Base-by-base conservation (phyloP, 2,888 invertebrate species). In the Chrysodeixis includens region DNA sequence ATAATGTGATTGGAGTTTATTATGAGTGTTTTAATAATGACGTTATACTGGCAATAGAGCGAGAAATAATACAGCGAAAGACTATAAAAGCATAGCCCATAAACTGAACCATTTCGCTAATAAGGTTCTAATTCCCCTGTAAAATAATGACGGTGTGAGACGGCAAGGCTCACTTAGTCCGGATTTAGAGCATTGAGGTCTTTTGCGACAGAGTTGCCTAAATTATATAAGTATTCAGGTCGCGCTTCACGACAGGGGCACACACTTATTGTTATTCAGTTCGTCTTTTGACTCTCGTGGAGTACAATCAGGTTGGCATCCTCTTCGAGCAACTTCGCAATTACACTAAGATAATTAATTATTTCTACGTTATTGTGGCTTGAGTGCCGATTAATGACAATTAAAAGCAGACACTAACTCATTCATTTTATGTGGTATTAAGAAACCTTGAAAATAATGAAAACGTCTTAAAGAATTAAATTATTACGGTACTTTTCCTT, bases 261-360 rank as follows among this genome's bases (percentile, higher is more conserved):
- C 56, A 64, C 58, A 67, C 66, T 78, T 66, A 81, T 79, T 81
- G 66, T 75, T 73, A 81, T 79, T 78, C 76, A 62, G 76, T 69
- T 63, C 64, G 59, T 70, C 66, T 66, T 69, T 69, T 69, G 64
- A 66, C 56, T 58, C 65, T 65, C 56, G 60, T 53, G 55, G 53
- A 70, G 58, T 56, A 56, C 68, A 63, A 63, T 70, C 56, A 16
- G 62, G 30, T 30, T 53, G 46, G 35, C 53, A 56, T 52, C 46
- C 40, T 74, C 62, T 61, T 49, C 61, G 62, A 14, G 20, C 30
- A 18, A 5, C 32, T 32, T 18, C 49, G 32, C 30, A 55, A 65
- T 60, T 61, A 30, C 51, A 76, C 30, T 32, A 51, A 61, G 49
- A 58, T 59, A 6, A 7, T 40, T 65, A 61, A 66, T 60, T 40